A percentile compares a stretch with the other conserved stretches of the same genome.
phyloP scores from a whole-genome alignment of 2,797 vertebrate species.

The Masticophis lateralis region DNA sequence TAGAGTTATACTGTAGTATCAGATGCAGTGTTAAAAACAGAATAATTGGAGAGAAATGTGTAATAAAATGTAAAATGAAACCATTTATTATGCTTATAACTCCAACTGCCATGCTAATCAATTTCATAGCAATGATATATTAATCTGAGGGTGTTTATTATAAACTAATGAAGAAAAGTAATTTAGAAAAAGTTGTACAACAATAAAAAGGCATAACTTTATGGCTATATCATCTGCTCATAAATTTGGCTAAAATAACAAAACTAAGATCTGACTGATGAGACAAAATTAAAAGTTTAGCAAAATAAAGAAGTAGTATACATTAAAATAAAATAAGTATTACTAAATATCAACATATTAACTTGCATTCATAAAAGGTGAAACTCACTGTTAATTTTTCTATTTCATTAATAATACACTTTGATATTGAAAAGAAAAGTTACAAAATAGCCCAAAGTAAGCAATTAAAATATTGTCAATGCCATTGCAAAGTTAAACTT shows the following conservation, averaged over 20 bases:
- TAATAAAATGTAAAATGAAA: slow-evolving; percentile 23
- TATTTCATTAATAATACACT: slow-evolving; percentile 39
- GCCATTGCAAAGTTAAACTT: neutral
- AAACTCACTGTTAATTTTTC: slow-evolving; percentile 55
- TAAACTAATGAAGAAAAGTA: slow-evolving; percentile 36
- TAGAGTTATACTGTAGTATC: slow-evolving; percentile 36
- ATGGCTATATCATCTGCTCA: slow-evolving; percentile 53
- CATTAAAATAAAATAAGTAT: slow-evolving; percentile 52
- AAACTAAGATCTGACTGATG: slow-evolving; percentile 52
- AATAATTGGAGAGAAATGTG: slow-evolving; percentile 40
- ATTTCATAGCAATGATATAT: slow-evolving; percentile 48
- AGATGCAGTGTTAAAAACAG: slow-evolving; percentile 48
- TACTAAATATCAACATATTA: slow-evolving; percentile 53
- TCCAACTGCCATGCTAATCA: slow-evolving; percentile 49
- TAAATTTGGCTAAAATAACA: slow-evolving; percentile 58
- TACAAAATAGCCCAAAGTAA: neutral
- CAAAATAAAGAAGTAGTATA: slow-evolving; percentile 59
- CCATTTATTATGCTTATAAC: slow-evolving; percentile 36
- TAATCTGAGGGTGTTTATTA: slow-evolving; percentile 47
- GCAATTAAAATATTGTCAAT: neutral
- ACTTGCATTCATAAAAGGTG: slow-evolving; percentile 54
- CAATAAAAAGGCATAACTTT: slow-evolving; percentile 55
- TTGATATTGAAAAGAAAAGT: slow-evolving; percentile 20
- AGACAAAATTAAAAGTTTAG: slow-evolving; percentile 58
- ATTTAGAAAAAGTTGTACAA: slow-evolving; percentile 54